phyloP scores from a whole-genome alignment of 2,888 invertebrate species.

The Danaus chrysippus region DNA sequence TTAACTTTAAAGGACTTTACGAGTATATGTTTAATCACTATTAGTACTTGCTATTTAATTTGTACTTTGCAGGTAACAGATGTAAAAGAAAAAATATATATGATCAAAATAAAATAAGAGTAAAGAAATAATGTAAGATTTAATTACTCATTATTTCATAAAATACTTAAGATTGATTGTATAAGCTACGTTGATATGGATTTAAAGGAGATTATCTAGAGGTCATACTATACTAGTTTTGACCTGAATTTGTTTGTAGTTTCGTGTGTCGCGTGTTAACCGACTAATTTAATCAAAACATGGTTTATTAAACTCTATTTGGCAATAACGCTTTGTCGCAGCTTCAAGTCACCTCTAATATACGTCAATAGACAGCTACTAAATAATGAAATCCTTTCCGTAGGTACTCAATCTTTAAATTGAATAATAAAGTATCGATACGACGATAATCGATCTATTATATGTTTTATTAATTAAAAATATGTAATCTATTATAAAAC shows the following conservation, averaged over 20 bases:
- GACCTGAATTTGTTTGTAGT: conserved; percentile 55
- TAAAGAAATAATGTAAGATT: conserved; percentile 7
- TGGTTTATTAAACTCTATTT: conserved; percentile 68
- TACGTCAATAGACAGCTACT: conserved; percentile 16
- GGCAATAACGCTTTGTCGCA: conserved; percentile 57
- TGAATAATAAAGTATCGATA: not conserved
- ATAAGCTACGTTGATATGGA: conserved; percentile 30
- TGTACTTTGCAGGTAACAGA: too few species aligned
- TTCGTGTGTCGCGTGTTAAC: conserved; percentile 69
- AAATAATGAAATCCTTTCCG: conserved; percentile 15
- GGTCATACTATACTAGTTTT: conserved; percentile 40
- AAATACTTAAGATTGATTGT: conserved; percentile 26
- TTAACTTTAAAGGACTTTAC: not conserved
- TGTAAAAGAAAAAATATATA: too few species aligned
- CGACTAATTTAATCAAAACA: conserved; percentile 75
- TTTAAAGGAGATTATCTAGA: conserved; percentile 30
- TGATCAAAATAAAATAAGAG: too few species aligned
- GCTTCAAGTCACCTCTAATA: conserved; percentile 31
- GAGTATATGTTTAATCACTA: not conserved
- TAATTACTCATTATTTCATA: conserved; percentile 8
- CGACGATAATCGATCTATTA: too few species aligned
- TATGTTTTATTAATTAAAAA: too few species aligned
- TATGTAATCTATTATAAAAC: too few species aligned
- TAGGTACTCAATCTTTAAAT: conserved; percentile 2
- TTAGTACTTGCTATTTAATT: too few species aligned